Evolutionary conservation across 2,888 invertebrate genomes (phyloP).

Genomic region (Tipula confusa): DNA sequence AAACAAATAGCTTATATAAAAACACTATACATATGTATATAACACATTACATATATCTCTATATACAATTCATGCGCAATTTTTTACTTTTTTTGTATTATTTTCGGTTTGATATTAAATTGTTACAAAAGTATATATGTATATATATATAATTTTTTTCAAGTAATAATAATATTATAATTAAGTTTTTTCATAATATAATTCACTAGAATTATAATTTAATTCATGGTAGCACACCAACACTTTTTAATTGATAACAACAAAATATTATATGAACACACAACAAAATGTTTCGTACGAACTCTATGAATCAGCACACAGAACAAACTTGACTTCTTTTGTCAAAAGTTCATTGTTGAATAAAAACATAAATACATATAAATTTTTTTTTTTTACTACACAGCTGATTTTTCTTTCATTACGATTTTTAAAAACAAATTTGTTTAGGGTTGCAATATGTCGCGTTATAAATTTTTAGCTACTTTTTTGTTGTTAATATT

Average conservation of each 20-base stretch:
- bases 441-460: background rate
- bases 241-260: conserved; percentile 5
- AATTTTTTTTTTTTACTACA: background rate
- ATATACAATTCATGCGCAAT: conserved; percentile 25
- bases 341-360: background rate
- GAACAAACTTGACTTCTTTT: background rate
- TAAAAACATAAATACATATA: background rate
- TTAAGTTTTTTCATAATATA: background rate
- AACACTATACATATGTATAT: background rate
- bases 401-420: background rate
- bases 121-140: background rate
- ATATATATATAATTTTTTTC: background rate
- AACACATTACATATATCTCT: background rate
- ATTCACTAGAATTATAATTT: background rate
- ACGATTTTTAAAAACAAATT: background rate
- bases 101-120: background rate
- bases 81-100: background rate
- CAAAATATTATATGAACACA: too few species aligned
- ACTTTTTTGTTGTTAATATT: too few species aligned
- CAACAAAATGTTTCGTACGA: background rate
- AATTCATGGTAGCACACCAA: background rate
- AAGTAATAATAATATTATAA: background rate
- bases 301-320: background rate
- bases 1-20: conserved; percentile 21
- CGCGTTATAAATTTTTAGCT: background rate